Evolutionary conservation across 2,888 invertebrate species (phyloP), one percentile per base, ranked within the genome.

Genomic region (Smittia sp.): DNA sequence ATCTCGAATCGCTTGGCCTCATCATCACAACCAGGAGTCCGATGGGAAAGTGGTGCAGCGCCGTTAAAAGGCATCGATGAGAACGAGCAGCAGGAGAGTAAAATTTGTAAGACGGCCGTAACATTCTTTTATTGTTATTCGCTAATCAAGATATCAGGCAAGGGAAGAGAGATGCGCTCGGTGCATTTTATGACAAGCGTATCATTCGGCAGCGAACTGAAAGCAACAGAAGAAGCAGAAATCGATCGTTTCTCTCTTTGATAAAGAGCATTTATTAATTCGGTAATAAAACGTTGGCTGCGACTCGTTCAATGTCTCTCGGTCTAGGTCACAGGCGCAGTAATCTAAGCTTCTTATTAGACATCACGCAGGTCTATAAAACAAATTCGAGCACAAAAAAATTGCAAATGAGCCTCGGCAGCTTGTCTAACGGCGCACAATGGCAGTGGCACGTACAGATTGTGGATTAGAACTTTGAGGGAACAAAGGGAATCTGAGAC

Each of bases 311-410:
- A 46, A 46, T 46, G 11, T 46, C n/a, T 6, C n/a, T 11, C 7
- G 7, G 52, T 62, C 63, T 63, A 63, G 63, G 22, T 69, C 69
- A 27, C 38, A 67, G 54, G 54, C 18, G 27, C 1, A 52, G 41
- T 52, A 69, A 69, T 69, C 69, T 69, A 69, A 1, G 9, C n/a
- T 18, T 15, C 18, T 69, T 69, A 69, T 69, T 69, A 27, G 46
- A 52, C 54, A 52, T 69, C 69, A 69, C 69, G 69, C 52, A 52
- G 22, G 25, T 69, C 69, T 46, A 69, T 69, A 69, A 69, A 67
- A 69, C 41, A 54, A 25, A 41, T 24, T 27, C 27, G 24, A 25
- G 7, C 27, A 63, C 27, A 63, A 63, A 63, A 63, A 63, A 63
- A 63, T 63, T 63, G 63, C 63, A 63, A 63, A 63, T 63, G 63